These are phyloP conservation scores for Siphamia tubifer DNA, from an alignment of 2,113 vertebrate genomes.

Conservation along the genomic window DNA sequence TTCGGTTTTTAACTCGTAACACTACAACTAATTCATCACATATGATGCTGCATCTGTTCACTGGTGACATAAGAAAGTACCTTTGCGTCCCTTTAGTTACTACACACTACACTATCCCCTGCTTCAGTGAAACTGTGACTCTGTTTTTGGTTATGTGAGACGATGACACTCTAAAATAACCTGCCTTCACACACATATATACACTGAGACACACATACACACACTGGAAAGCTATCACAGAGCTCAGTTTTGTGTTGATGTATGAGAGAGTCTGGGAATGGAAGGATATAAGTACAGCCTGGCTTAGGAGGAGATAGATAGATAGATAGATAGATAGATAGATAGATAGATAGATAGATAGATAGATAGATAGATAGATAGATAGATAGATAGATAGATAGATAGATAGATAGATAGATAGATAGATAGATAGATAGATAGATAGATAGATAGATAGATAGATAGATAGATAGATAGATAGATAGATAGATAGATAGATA, in stretches of 20 bases:
- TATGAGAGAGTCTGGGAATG: conserved; percentile 65
- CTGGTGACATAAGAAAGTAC: background rate
- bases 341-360: too few species aligned
- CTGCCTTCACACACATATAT: conserved; percentile 19
- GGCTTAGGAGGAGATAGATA: conserved; percentile 56
- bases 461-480: too few species aligned
- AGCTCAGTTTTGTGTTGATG: conserved; percentile 55
- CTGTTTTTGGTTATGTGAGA: conserved; percentile 40
- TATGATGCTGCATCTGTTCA: background rate
- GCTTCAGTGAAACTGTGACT: background rate
- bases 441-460: too few species aligned
- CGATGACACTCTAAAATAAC: conserved; percentile 19
- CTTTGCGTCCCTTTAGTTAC: background rate
- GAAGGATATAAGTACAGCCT: conserved; percentile 61
- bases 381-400: too few species aligned
- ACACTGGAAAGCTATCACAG: conserved; percentile 17
- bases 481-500: too few species aligned
- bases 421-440: too few species aligned
- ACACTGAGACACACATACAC: background rate
- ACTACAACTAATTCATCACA: background rate
- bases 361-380: too few species aligned
- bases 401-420: too few species aligned
- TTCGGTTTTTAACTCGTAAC: conserved; percentile 4
- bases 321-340: too few species aligned
- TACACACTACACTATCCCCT: background rate